Base-by-base conservation (phyloP, 2,797 vertebrate species). In the Craterocephalus amniculus region DNA sequence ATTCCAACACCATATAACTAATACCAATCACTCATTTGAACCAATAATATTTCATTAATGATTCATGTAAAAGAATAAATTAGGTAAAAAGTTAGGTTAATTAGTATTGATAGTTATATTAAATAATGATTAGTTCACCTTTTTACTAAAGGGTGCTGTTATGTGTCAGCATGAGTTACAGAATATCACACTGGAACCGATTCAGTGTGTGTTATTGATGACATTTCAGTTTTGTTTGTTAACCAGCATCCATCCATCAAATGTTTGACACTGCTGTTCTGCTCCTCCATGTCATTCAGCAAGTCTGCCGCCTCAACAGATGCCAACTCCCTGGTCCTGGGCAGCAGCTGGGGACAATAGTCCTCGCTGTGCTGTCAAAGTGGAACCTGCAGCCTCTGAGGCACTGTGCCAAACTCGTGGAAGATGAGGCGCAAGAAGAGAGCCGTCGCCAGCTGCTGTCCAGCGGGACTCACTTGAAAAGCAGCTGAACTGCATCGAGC, bases 81-180 rank as follows among this genome's bases (percentile, higher is more conserved):
- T 18, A 54, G 13, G 22, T 55, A 40, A 70, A 51, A 22, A 58
- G n/a, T 62, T 29, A 40, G 11, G 18, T 74, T 58, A 60, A 38
- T 58, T 29, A 62, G 7, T 14, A 45, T 72, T 67, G 74, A 68
- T 51, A 62, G 24, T 64, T 18, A 70, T 67, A 80, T 78, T 72
- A 81, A 88, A 81, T 82, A 72, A 75, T 64, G 74, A 90, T 84
- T 85, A 87, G 51, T 85, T 87, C 78, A 88, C 83, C 67, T 62
- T 72, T 1, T 59, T 8, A 63, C 27, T 63, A 14, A 65, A 34
- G 57, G 61, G 62, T 87, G 68, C 56, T 80, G 40, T 78, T 36
- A 48, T 52, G 4, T 55, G 52, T 29, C 51, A 22, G 62, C 45
- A 48, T 48, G 24, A 36, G 52, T 79, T 60, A 20, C 40, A 43